Evolutionary conservation across 2,113 vertebrate genomes (phyloP).

Genomic region (Alouatta palliata): DNA sequence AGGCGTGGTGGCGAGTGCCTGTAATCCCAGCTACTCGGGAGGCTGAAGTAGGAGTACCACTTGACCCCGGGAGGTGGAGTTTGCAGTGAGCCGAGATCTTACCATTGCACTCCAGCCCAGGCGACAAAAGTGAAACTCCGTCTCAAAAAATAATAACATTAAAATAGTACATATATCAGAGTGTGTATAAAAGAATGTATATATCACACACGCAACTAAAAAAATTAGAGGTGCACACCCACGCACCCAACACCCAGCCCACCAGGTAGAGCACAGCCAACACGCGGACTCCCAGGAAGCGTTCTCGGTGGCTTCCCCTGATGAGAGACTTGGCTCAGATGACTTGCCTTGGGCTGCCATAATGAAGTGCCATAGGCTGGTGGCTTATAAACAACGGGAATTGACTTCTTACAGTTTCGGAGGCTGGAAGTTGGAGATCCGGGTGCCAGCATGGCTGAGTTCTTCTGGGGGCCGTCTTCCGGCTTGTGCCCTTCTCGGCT

Average conservation of each 20-base stretch:
- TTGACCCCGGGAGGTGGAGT: background rate
- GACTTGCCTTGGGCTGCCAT: background rate
- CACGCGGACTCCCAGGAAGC: too few species aligned
- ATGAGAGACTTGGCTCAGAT: background rate
- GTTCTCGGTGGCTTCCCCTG: background rate
- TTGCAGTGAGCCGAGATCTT: background rate
- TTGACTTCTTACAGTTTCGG: background rate
- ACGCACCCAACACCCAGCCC: background rate
- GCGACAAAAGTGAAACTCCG: background rate
- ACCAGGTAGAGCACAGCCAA: background rate
- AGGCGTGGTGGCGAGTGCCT: background rate
- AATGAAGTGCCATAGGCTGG: background rate
- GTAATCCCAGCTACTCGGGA: background rate
- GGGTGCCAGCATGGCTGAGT: background rate
- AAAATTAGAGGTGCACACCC: background rate
- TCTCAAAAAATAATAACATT: background rate
- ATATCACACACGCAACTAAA: background rate
- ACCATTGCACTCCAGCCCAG: background rate
- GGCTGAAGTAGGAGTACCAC: background rate
- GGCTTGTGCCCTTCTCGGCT: accelerated
- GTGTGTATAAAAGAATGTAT: background rate
- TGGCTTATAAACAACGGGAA: background rate
- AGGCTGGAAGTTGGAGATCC: background rate
- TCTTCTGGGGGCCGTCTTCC: background rate
- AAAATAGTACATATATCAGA: too few species aligned